These are phyloP conservation scores for Thalassaphorura encarpata DNA, from an alignment of 1,140 invertebrate genomes.

Conservation along the genomic window DNA sequence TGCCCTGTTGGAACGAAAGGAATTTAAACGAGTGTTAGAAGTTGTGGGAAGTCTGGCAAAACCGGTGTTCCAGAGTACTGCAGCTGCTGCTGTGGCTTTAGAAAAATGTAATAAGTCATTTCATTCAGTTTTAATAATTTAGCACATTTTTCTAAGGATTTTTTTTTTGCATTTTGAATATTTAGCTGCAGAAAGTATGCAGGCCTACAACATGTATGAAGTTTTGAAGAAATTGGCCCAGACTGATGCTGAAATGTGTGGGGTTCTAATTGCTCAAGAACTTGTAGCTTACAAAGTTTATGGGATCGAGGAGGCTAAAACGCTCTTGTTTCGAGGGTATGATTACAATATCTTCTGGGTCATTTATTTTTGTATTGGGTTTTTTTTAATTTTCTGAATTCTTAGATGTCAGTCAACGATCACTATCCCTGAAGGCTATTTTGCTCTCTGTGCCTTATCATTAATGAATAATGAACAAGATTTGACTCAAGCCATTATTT, in stretches of 20 bases:
- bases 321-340: constrained; percentile 1
- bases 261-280: background rate
- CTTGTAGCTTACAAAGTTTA: background rate
- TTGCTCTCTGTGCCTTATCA: background rate
- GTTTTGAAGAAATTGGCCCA: too few species aligned
- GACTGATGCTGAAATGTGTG: background rate
- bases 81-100: background rate
- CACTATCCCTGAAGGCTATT: background rate
- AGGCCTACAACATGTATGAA: background rate
- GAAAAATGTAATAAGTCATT: background rate
- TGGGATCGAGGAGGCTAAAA: background rate
- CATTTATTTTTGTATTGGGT: background rate
- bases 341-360: background rate
- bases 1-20: background rate
- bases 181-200: background rate
- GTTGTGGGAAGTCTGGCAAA: background rate
- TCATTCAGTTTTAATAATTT: background rate
- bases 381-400: background rate
- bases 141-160: background rate
- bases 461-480: too few species aligned
- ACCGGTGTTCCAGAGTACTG: background rate
- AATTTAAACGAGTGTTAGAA: background rate
- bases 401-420: background rate
- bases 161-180: background rate
- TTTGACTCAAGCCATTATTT: too few species aligned